Evolutionary conservation across 2,113 vertebrate genomes (phyloP).

Genomic region (Corythornis vintsioides): DNA sequence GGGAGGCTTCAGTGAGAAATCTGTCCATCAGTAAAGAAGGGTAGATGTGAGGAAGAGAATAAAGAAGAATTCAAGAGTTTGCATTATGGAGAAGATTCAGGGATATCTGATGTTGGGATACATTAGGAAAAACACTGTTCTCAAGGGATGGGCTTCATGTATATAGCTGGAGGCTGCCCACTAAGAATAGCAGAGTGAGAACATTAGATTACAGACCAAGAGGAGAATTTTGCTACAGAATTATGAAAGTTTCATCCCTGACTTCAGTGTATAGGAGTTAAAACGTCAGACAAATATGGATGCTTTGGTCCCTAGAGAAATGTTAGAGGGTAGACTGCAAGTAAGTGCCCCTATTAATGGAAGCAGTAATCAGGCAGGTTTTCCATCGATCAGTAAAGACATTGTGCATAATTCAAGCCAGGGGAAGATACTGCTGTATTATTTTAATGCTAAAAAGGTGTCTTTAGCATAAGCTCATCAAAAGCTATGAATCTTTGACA

Average conservation of each 20-base stretch:
- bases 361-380: background rate
- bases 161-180: background rate
- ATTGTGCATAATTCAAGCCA: background rate
- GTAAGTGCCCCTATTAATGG: background rate
- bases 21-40: background rate
- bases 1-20: background rate
- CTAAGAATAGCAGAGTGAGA: background rate
- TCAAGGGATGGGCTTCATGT: background rate
- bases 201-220: background rate
- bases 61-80: background rate
- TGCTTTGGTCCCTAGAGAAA: background rate
- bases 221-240: background rate
- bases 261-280: background rate
- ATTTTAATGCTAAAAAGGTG: background rate
- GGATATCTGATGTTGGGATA: background rate
- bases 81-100: background rate
- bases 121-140: background rate
- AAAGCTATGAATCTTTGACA: background rate
- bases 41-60: background rate
- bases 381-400: background rate
- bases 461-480: background rate
- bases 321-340: background rate
- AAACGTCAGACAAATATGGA: background rate
- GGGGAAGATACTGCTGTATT: background rate
- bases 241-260: background rate